These are phyloP conservation scores for Proterorhinus semilunaris DNA, from an alignment of 2,113 vertebrate species.

Conservation along the genomic window DNA sequence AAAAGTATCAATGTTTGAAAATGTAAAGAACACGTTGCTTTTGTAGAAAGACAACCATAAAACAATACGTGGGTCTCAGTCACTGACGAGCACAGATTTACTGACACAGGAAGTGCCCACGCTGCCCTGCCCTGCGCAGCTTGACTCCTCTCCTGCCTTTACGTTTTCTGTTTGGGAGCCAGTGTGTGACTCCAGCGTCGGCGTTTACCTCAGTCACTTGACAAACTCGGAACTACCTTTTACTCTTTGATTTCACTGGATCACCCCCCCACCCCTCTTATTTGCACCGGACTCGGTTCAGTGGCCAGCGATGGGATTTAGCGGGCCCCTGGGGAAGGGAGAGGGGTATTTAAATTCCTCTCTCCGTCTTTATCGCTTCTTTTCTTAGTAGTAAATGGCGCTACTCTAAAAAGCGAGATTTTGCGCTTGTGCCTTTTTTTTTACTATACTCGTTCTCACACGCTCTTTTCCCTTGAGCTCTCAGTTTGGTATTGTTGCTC, in stretches of 20 bases:
- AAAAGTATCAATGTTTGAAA: too few relatives aligned
- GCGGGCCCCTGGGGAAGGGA: constrained; percentile 38
- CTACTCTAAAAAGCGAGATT: constrained; percentile 7
- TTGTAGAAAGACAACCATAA: too few relatives aligned
- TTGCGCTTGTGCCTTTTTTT: not conserved
- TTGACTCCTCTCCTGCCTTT: not conserved
- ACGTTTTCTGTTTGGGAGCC: not conserved
- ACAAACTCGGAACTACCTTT: constrained; percentile 13
- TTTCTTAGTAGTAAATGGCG: constrained; percentile 45
- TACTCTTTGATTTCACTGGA: constrained; percentile 2
- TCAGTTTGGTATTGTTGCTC: constrained; percentile 1
- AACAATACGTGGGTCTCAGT: too few relatives aligned
- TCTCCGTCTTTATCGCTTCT: constrained; percentile 43
- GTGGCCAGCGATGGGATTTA: constrained; percentile 45
- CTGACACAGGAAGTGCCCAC: constrained; percentile 11
- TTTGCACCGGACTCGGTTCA: not conserved
- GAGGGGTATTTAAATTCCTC: constrained; percentile 69
- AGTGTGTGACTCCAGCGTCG: not conserved
- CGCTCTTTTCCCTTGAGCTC: not conserved
- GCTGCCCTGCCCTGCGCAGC: rapidly evolving
- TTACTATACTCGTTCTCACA: not conserved
- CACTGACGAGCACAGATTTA: constrained; percentile 6
- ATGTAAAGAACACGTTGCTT: too few relatives aligned
- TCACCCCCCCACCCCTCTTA: not conserved
- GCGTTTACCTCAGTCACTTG: constrained; percentile 35